A percentile compares a stretch with the other conserved stretches of the same genome.
Conservation (phyloP, 2,113 vertebrate species). For the Isurus oxyrinchus region DNA sequence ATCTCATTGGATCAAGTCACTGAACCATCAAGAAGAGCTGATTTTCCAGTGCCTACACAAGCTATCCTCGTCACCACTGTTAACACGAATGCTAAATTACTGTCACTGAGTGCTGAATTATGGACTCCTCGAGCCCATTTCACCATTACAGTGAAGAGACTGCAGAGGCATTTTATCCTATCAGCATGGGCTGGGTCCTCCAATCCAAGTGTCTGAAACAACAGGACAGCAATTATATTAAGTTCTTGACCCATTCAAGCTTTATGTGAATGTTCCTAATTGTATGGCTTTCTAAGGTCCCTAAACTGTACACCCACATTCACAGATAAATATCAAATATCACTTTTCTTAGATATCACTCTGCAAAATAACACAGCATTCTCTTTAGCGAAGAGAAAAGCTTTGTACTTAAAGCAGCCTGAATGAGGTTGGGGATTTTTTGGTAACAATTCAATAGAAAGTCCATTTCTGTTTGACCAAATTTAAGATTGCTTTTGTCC, state of each 20-base stretch:
- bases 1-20: slow-evolving; percentile 1
- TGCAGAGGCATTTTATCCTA: background rate
- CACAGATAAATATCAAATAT: background rate
- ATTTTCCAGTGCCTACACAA: background rate
- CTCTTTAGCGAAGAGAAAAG: background rate
- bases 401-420: background rate
- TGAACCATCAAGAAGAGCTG: background rate
- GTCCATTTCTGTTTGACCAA: background rate
- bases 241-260: background rate
- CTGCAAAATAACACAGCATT: background rate
- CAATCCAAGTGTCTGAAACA: background rate
- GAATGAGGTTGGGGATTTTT: background rate
- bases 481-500: background rate
- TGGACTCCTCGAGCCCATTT: background rate
- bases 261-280: background rate
- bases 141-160: background rate
- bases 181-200: background rate
- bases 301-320: background rate
- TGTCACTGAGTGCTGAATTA: background rate
- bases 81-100: background rate
- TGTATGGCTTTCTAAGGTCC: background rate
- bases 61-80: background rate
- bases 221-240: background rate
- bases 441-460: background rate
- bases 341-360: background rate